These are phyloP conservation scores for Calcarius lapponicus DNA, from an alignment of 2,797 vertebrate genomes.

Conservation along the genomic window DNA sequence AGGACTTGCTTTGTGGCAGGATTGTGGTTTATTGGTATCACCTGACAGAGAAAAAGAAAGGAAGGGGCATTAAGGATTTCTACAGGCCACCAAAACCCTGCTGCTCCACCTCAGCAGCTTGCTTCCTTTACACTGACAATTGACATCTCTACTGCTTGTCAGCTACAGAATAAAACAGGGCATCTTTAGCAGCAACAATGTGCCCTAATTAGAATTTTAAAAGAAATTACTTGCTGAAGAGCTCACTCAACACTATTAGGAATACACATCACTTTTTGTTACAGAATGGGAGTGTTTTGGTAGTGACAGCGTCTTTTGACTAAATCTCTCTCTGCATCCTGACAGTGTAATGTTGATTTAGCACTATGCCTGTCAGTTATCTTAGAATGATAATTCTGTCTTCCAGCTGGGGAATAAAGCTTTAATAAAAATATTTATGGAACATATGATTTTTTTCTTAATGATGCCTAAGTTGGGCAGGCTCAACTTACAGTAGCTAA, in stretches of 20 bases:
- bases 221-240: conserved; percentile 32
- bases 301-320: conserved; percentile 40
- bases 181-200: background rate
- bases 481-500: background rate
- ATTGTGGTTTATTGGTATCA: background rate
- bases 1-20: background rate
- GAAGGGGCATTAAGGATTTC: background rate
- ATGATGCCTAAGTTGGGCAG: background rate
- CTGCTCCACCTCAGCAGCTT: background rate
- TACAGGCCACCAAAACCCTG: background rate
- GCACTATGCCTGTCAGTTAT: conserved; percentile 41
- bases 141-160: background rate
- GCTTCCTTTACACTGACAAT: background rate
- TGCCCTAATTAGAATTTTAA: conserved; percentile 12
- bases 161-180: background rate
- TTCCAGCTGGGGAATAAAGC: conserved; percentile 31
- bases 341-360: conserved; percentile 45
- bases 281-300: background rate
- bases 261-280: background rate
- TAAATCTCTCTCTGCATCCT: conserved; percentile 27
- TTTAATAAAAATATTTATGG: conserved; percentile 61
- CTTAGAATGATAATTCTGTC: conserved; percentile 22
- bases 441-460: conserved; percentile 7
- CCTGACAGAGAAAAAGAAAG: background rate
- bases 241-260: background rate